phyloP scores from a whole-genome alignment of 2,797 vertebrate genomes.

The Melopsittacus undulatus region DNA sequence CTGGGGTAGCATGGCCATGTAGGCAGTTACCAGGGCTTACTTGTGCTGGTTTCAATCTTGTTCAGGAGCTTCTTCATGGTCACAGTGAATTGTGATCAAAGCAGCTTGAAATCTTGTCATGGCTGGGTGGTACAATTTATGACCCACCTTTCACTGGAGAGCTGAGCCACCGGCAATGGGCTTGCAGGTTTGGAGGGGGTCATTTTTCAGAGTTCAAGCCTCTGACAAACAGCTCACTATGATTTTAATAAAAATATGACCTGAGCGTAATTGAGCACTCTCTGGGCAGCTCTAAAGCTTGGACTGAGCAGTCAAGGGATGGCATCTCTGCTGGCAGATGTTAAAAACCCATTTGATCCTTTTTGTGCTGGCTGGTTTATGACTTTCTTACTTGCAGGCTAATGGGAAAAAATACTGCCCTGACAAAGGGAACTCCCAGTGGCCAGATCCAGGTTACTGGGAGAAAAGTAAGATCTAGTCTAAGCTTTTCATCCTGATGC shows the following conservation, averaged over 20 bases:
- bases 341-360: neutral
- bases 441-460: neutral
- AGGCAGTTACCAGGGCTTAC: neutral
- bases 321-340: neutral
- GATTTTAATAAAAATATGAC: constrained; percentile 39
- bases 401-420: neutral
- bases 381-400: neutral
- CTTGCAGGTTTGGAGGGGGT: neutral
- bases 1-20: neutral
- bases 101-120: neutral
- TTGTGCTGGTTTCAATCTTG: neutral
- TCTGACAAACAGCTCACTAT: neutral
- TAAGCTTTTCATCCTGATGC: neutral
- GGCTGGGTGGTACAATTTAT: neutral
- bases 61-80: neutral
- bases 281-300: constrained; percentile 25
- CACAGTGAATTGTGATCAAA: neutral
- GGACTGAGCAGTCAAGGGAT: neutral
- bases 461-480: neutral
- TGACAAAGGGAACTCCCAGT: neutral
- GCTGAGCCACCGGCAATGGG: neutral
- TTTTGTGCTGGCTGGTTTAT: constrained; percentile 3
- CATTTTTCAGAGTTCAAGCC: constrained; percentile 44
- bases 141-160: neutral
- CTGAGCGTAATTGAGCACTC: constrained; percentile 45